Evolutionary conservation across 2,113 vertebrate genomes (phyloP).

Genomic region (Notechis scutatus): DNA sequence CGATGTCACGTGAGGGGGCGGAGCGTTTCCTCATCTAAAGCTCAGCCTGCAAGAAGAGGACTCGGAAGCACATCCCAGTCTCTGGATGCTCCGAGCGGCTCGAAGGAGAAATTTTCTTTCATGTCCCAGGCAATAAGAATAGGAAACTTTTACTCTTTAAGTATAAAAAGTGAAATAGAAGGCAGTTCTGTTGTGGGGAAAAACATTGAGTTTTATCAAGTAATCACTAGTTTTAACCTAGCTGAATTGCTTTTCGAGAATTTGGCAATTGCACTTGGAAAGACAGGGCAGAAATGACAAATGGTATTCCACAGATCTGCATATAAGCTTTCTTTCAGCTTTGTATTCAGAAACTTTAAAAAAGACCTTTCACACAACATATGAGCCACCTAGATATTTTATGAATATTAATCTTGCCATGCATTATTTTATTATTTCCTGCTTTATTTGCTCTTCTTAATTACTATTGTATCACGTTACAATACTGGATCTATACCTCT

Average conservation of each 20-base stretch:
- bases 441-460: background rate
- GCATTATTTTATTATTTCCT: background rate
- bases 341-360: background rate
- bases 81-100: too few relatives aligned
- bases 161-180: background rate
- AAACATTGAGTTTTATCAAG: background rate
- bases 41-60: too few relatives aligned
- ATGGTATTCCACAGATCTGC: background rate
- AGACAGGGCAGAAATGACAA: background rate
- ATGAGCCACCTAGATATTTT: background rate
- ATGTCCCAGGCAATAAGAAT: background rate
- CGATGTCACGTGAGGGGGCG: too few relatives aligned
- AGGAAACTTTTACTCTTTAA: background rate
- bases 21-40: too few relatives aligned
- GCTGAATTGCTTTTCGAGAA: background rate
- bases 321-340: background rate
- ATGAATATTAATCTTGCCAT: background rate
- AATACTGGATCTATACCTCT: background rate
- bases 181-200: background rate
- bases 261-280: background rate
- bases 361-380: background rate
- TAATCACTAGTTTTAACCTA: background rate
- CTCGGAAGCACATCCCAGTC: too few relatives aligned
- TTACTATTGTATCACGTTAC: background rate
- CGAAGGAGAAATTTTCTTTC: background rate